These are phyloP conservation scores for Hedychridium roseum DNA, from an alignment of 2,888 invertebrate species.

Conservation along the genomic window DNA sequence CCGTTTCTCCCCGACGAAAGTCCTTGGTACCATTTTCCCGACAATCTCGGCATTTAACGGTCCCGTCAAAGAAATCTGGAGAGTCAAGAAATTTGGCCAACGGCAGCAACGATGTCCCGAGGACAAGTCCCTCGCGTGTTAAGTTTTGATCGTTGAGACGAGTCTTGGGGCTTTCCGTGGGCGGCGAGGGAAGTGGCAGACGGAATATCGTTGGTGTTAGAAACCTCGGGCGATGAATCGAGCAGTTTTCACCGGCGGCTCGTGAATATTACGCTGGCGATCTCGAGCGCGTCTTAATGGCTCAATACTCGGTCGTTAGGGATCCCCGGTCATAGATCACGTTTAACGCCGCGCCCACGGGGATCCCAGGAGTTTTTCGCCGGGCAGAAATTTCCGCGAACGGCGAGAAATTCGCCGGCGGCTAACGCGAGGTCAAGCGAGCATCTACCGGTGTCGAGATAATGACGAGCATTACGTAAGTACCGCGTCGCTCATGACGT, in stretches of 20 bases:
- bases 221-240: neutral
- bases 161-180: too few relatives aligned
- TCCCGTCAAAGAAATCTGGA: too few relatives aligned
- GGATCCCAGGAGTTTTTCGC: too few relatives aligned
- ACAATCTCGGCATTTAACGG: too few relatives aligned
- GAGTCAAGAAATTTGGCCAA: too few relatives aligned
- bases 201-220: too few relatives aligned
- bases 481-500: slow-evolving; percentile 32
- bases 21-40: too few relatives aligned
- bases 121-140: too few relatives aligned
- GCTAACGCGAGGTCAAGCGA: slow-evolving; percentile 39
- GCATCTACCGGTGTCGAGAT: slow-evolving; percentile 32
- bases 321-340: slow-evolving; percentile 30
- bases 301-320: slow-evolving; percentile 30
- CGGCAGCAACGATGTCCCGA: too few relatives aligned
- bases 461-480: slow-evolving; percentile 42
- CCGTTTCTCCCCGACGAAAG: too few relatives aligned
- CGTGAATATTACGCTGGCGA: slow-evolving; percentile 22
- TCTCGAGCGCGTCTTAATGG: slow-evolving; percentile 30
- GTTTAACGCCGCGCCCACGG: slow-evolving; percentile 14
- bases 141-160: too few relatives aligned
- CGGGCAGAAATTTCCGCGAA: slow-evolving; percentile 42
- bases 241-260: slow-evolving; percentile 20
- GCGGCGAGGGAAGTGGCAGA: too few relatives aligned
- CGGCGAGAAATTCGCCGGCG: slow-evolving; percentile 35